Evolutionary conservation across 92 coral and sea anemone genomes (phyloP).

Genomic region (Palythoa grandiflora): DNA sequence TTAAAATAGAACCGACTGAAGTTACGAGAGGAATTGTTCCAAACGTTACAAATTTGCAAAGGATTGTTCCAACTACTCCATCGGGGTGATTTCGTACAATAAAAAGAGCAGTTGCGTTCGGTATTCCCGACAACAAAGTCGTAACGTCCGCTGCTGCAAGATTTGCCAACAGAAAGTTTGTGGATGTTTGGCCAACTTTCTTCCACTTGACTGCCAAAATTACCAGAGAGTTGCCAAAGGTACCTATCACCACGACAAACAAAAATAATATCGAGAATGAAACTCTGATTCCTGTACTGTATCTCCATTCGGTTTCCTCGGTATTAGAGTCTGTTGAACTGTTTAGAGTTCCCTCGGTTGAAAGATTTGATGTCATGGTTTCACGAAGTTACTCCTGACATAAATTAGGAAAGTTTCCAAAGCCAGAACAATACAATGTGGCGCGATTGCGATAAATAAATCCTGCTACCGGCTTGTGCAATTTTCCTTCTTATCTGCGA

Average conservation of each 20-base stretch:
- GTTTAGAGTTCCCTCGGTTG: neutral
- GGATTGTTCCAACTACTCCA: constrained; percentile 25
- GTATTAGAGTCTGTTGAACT: neutral
- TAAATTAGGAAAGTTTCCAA: neutral
- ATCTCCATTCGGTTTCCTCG: constrained; percentile 3
- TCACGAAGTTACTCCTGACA: neutral
- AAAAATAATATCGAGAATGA: constrained; percentile 12
- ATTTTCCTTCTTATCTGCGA: neutral
- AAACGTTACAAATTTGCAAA: constrained; percentile 34
- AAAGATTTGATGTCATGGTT: constrained; percentile 8
- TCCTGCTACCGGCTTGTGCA: neutral
- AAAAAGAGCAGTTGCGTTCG: constrained; percentile 29
- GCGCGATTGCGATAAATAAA: neutral
- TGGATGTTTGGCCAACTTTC: constrained; percentile 35
- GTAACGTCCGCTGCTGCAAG: constrained; percentile 34
- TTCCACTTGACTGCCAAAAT: constrained; percentile 25
- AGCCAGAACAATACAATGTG: neutral
- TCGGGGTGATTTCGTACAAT: constrained; percentile 17
- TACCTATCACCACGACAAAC: constrained; percentile 23
- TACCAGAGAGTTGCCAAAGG: constrained; percentile 36
- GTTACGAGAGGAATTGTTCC: constrained; percentile 25
- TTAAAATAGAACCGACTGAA: constrained; percentile 24
- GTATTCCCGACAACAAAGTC: constrained; percentile 24
- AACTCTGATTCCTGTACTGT: constrained; percentile 27
- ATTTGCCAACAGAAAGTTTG: constrained; percentile 42